A percentile compares a stretch with the other conserved stretches of the same genome.
These are phyloP conservation scores for Fregata magnificens DNA, from an alignment of 2,113 vertebrate species.

Conservation along the genomic window DNA sequence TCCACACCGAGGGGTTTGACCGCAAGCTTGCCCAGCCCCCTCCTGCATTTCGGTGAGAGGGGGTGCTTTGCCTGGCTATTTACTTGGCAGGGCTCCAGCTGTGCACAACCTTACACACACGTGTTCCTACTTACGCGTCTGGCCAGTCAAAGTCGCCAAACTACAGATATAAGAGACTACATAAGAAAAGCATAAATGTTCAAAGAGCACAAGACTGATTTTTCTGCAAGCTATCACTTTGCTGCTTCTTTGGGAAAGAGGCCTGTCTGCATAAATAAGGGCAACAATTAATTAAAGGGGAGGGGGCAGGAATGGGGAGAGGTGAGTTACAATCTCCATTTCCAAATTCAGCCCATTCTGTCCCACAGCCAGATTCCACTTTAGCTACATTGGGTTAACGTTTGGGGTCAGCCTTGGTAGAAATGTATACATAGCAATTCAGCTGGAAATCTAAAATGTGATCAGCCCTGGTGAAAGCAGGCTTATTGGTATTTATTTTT, in stretches of 20 bases:
- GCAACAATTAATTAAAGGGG: not conserved
- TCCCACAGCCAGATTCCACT: not conserved
- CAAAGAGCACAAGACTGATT: not conserved
- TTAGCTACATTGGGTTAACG: not conserved
- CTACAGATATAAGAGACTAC: not conserved
- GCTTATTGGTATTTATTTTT: not conserved
- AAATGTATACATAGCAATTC: not conserved
- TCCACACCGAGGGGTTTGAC: not conserved
- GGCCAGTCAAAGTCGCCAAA: not conserved
- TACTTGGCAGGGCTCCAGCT: not conserved
- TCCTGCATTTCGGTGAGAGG: rapidly evolving
- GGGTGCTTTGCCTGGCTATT: not conserved
- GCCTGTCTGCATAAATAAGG: not conserved
- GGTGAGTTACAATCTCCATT: not conserved
- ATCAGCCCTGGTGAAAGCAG: not conserved
- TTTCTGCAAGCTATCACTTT: not conserved
- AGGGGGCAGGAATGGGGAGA: not conserved
- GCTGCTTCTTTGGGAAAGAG: not conserved
- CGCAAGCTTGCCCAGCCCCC: rapidly evolving
- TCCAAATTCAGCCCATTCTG: not conserved
- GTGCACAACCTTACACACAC: not conserved
- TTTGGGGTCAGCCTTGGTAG: not conserved
- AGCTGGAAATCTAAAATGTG: not conserved
- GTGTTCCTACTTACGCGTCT: rapidly evolving
- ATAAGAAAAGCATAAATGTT: not conserved